Percentiles rank a stretch among this genome's conserved stretches.
Evolutionary conservation across 1,140 invertebrate species (phyloP).

Genomic region (Oscheius sp.): DNA sequence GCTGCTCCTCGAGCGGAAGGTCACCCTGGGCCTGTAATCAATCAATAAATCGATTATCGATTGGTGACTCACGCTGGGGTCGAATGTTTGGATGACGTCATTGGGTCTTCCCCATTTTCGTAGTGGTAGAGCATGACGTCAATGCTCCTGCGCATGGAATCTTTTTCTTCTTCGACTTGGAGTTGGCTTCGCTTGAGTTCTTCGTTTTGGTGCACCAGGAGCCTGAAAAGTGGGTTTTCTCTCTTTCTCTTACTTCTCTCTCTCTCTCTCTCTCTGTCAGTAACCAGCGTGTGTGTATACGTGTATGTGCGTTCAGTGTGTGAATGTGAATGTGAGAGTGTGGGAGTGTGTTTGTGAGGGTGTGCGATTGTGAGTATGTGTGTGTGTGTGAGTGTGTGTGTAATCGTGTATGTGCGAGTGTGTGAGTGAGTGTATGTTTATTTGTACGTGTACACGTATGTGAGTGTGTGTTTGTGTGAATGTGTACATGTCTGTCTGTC

Average conservation of each 20-base stretch:
- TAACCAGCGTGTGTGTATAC: no score
- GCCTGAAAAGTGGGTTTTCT: constrained; percentile 12
- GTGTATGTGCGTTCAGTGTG: no score
- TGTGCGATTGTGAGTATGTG: no score
- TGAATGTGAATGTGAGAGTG: no score
- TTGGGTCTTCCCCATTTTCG: constrained; percentile 25
- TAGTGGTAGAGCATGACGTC: constrained; percentile 31
- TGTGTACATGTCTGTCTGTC: no score
- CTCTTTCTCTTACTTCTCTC: neutral
- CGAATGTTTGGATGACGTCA: neutral
- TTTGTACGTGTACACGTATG: no score
- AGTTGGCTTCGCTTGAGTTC: constrained; percentile 23
- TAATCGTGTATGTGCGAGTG: no score
- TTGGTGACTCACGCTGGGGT: neutral
- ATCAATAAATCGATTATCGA: neutral
- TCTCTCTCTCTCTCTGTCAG: neutral
- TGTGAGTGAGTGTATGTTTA: no score
- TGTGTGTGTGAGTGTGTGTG: no score
- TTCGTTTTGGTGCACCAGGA: constrained; percentile 36
- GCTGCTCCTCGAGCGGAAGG: constrained; percentile 1
- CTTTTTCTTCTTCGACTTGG: constrained; percentile 21
- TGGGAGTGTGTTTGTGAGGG: no score
- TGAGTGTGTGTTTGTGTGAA: no score
- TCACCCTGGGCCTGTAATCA: neutral
- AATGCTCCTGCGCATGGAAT: constrained; percentile 27